Evolutionary conservation across 2,888 invertebrate species (phyloP).

Genomic region (Protonemura montana): DNA sequence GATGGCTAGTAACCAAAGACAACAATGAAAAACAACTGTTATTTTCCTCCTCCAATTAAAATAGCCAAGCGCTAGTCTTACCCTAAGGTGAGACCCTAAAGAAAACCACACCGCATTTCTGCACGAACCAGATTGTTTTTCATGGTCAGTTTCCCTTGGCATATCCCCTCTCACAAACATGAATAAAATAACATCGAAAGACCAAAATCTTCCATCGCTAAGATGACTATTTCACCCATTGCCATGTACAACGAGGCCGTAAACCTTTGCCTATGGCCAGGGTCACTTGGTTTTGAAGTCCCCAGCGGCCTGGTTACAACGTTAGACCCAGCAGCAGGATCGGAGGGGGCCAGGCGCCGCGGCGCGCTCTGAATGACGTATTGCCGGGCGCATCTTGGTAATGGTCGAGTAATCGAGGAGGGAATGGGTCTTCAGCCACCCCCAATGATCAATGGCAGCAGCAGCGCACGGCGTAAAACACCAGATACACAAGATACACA

Average conservation of each 20-base stretch:
- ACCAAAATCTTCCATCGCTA: neutral
- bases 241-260: neutral
- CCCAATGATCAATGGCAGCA: slow-evolving; percentile 22
- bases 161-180: neutral
- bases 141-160: neutral
- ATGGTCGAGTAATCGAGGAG: slow-evolving; percentile 42
- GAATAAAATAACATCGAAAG: neutral
- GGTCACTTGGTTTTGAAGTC: slow-evolving; percentile 22
- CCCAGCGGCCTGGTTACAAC: neutral
- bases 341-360: neutral
- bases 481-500: slow-evolving; percentile 29
- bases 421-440: slow-evolving; percentile 39
- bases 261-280: neutral
- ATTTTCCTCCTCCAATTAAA: no score
- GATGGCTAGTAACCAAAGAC: no score
- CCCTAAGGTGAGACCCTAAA: neutral
- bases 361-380: slow-evolving; percentile 34
- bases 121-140: slow-evolving; percentile 7
- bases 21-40: no score
- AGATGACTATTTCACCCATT: neutral
- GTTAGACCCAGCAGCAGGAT: neutral
- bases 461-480: slow-evolving; percentile 24
- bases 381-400: slow-evolving; percentile 40
- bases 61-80: neutral
- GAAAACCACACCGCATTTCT: neutral